Conservation (phyloP, 1,140 invertebrate genomes). For the Manduca sexta region DNA sequence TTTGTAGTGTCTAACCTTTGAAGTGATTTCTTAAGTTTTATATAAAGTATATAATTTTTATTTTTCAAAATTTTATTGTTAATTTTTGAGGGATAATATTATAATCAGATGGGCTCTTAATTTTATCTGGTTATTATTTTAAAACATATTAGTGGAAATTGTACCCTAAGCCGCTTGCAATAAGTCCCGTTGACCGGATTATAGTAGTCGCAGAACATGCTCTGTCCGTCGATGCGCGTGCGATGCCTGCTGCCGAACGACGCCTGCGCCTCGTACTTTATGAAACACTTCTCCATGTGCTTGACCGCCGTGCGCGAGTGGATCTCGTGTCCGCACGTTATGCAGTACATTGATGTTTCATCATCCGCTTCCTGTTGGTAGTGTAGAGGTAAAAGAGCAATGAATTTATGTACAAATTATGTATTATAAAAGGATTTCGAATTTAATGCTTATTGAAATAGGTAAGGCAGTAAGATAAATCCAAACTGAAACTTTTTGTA, state of each 20-base stretch:
- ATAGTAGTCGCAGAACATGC: conserved; percentile 99
- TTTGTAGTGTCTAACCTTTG: too few species aligned
- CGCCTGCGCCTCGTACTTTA: conserved; percentile 97
- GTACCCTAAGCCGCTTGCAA: conserved; percentile 92
- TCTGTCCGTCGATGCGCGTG: conserved; percentile 93
- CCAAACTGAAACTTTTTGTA: too few species aligned
- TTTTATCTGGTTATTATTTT: not conserved
- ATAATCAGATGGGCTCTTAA: too few species aligned
- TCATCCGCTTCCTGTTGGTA: conserved; percentile 79
- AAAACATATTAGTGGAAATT: not conserved
- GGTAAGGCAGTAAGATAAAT: too few species aligned
- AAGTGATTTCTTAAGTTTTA: too few species aligned
- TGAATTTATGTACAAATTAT: too few species aligned
- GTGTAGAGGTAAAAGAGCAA: conserved; percentile 1
- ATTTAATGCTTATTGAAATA: too few species aligned
- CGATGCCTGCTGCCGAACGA: conserved; percentile 97
- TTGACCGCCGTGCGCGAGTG: conserved; percentile 90
- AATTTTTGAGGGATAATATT: too few species aligned
- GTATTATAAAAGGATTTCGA: too few species aligned
- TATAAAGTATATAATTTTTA: too few species aligned
- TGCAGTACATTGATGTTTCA: conserved; percentile 94
- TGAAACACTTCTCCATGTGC: conserved; percentile 97
- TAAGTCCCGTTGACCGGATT: conserved; percentile 93
- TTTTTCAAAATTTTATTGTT: too few species aligned
- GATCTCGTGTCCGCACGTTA: conserved; percentile 96